Evolutionary conservation across 2,113 vertebrate species (phyloP).

Genomic region (Rhadina sibilatrix): DNA sequence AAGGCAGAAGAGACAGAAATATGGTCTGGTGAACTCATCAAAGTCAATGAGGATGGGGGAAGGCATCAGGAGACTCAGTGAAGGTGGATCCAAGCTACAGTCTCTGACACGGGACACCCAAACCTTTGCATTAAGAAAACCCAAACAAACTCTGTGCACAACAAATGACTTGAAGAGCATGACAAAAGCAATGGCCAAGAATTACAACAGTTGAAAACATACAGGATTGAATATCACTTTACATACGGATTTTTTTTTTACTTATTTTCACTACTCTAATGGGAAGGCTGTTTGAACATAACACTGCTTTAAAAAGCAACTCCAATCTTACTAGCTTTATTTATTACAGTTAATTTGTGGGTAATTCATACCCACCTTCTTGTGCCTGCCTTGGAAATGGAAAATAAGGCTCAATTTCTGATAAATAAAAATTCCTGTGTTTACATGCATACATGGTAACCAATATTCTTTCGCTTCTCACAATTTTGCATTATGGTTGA

Average conservation of each 20-base stretch:
- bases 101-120: background rate
- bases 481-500: background rate
- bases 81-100: background rate
- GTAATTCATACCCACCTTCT: background rate
- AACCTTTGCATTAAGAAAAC: background rate
- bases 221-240: background rate
- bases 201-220: background rate
- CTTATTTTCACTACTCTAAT: background rate
- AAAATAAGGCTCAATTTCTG: background rate
- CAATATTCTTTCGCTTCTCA: background rate
- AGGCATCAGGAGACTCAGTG: background rate
- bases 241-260: background rate
- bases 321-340: background rate
- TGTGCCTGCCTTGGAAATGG: background rate
- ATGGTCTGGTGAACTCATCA: background rate
- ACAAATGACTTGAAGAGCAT: background rate
- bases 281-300: background rate
- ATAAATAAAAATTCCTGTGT: background rate
- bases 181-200: background rate
- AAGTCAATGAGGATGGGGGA: background rate
- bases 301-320: background rate
- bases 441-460: background rate
- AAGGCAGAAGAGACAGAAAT: background rate
- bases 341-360: background rate
- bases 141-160: background rate